Base-by-base conservation (phyloP, 2,797 vertebrate species). In the Apogon hyalosoma region DNA sequence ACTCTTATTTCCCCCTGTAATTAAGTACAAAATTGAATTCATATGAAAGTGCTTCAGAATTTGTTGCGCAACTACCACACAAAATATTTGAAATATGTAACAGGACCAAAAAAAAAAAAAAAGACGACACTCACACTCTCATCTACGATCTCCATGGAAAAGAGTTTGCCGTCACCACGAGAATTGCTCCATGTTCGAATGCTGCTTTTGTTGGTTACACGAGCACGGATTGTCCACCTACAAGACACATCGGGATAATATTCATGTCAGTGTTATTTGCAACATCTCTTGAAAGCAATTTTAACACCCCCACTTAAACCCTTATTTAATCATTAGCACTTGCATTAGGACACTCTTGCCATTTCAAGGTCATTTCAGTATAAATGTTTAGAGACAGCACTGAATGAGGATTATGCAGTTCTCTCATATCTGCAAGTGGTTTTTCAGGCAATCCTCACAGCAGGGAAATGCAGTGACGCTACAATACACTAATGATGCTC, bases 181-280 rank as follows among this genome's bases (percentile, higher is more conserved):
- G 96, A 96, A 88, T 99, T 99, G 93, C 97, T 99, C 98, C 98
- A 99, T 0, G 96, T 98, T 4, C 97, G 96, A 83, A 99, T 95
- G 82, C 92, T 81, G 70, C 95, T 94, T 88, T 98, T 99, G 83
- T 99, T 98, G 87, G 97, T 99, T 19, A 99, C 94, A 13, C 98
- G 95, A 36, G 95, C 98, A 7, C 98, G 95, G 77, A 99, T 91
- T 9, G 97, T 99, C 98, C 98, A 99, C 90, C 98, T 99, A 61
- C 21, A 1, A 73, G 3, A 67, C 14, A 39, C 6, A 40, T 36
- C 11, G 38, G 33, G 8, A n/a, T 21, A 15, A 19, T 11, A 36
- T 4, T 18, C 11, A 24, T 53, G 14, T 16, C n/a, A 36, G 33
- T 36, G 33, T 9, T 36, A 36, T 36, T 36, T 36, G 9, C 9